A percentile compares a stretch with the other conserved stretches of the same genome.
phyloP scores from a whole-genome alignment of 2,888 invertebrate species.

The Pristionchus exspectatus region DNA sequence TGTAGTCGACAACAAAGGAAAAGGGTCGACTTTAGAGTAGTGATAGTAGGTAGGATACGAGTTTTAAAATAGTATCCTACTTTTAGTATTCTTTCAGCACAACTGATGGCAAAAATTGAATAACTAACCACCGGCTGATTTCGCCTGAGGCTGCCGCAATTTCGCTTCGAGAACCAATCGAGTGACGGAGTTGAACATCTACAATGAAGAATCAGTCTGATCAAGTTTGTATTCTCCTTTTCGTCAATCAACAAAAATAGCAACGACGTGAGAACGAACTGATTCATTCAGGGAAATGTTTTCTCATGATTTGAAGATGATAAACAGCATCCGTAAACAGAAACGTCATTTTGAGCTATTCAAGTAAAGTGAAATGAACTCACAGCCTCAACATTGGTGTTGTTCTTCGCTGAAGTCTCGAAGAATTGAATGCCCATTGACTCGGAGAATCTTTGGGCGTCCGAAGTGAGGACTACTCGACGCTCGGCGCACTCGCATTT shows the following conservation, averaged over 20 bases:
- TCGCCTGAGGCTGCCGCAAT: constrained; percentile 78
- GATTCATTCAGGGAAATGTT: no score
- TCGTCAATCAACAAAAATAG: neutral
- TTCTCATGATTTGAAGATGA: no score
- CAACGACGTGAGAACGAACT: neutral
- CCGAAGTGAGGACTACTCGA: constrained; percentile 96
- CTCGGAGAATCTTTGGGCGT: constrained; percentile 95
- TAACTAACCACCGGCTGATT: constrained; percentile 6
- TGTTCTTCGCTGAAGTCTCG: constrained; percentile 99
- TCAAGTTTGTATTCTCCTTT: neutral
- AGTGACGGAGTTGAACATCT: constrained; percentile 87
- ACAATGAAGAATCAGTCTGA: constrained; percentile 55
- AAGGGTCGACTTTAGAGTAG: no score
- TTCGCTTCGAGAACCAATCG: constrained; percentile 90
- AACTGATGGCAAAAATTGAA: neutral
- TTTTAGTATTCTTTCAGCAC: no score
- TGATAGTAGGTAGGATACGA: no score
- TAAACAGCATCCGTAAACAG: no score
- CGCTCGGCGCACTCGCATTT: constrained; percentile 95
- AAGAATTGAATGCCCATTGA: constrained; percentile 97
- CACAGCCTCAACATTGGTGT: constrained; percentile 98
- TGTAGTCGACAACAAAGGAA: neutral
- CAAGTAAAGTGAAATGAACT: constrained; percentile 71
- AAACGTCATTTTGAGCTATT: no score
- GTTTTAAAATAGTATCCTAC: no score